These are phyloP conservation scores for Acrobeloides nanus DNA, from an alignment of 2,888 invertebrate species.

Conservation along the genomic window DNA sequence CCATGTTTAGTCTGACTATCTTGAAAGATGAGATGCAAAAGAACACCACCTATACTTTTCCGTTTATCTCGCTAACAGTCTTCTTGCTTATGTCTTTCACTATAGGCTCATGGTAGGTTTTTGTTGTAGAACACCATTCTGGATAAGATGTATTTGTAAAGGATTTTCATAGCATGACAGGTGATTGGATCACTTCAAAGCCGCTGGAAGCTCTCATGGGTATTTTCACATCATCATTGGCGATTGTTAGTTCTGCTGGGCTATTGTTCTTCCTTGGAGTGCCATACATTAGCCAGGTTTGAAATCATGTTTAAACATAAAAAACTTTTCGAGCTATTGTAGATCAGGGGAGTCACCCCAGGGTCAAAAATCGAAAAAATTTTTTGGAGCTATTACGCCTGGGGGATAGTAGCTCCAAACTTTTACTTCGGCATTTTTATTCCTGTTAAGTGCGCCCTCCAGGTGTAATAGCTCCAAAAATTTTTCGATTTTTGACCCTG, in stretches of 20 bases:
- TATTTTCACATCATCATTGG: conserved; percentile 45
- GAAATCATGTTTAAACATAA: neutral
- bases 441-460: no score
- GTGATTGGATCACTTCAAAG: conserved; percentile 51
- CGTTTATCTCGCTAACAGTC: conserved; percentile 48
- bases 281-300: conserved; percentile 46
- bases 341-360: no score
- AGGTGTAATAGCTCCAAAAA: no score
- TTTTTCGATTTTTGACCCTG: no score
- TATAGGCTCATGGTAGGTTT: conserved; percentile 43
- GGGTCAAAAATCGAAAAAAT: no score
- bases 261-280: conserved; percentile 44
- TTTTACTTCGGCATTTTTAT: no score
- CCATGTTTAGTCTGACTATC: conserved; percentile 41
- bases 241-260: conserved; percentile 46
- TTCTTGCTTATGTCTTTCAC: conserved; percentile 48
- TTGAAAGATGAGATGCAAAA: conserved; percentile 52
- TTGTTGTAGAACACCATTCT: neutral
- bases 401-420: neutral
- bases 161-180: conserved; percentile 45
- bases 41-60: conserved; percentile 52
- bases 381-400: neutral
- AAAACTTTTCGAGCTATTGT: neutral
- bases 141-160: neutral
- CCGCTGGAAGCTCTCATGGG: conserved; percentile 51